Evolutionary conservation across 2,797 vertebrate species (phyloP), one percentile per base, ranked within the genome.

Genomic region (Pelobates cultripes): DNA sequence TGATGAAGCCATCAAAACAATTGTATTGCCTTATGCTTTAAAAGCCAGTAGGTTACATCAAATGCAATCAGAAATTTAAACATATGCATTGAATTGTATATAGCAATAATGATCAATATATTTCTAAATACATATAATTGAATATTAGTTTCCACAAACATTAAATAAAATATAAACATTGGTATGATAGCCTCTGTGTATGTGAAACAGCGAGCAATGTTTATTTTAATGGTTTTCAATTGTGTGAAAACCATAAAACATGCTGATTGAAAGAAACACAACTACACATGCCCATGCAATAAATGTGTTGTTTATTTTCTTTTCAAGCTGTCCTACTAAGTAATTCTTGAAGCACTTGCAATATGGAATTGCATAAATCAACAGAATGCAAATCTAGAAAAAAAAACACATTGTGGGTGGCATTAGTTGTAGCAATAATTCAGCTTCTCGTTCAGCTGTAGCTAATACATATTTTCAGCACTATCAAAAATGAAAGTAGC

Each of bases 401-500:
- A 17, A 28, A 60, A 60, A 60, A 60, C 28, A 51, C 10, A 51
- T 40, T 64, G 12, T 61, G 61, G 7, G 28, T 64, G n/a, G 61
- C 61, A 64, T 28, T 64, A 17, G 61, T n/a, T 64, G 4, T 28
- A 64, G 12, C 14, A 61, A 61, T 61, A n/a, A 61, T 14, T 61
- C 57, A 12, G 10, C 15, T 13, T 4, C 9, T 14, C 14, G 10
- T 14, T n/a, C 57, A 12, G 13, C 28, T 64, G 28, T 28, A 40
- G 14, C 12, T 70, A 57, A 51, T n/a, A 47, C 42, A 42, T 51
- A 78, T n/a, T 41, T 51, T n/a, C 55, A 70, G 40, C 13, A 73
- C 61, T 43, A 55, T 43, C 45, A 44, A n/a, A 77, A 82, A 55
- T 68, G 53, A 63, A 77, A 78, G 14, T 55, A 71, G 63, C 3